A percentile compares a stretch with the other conserved stretches of the same genome.
phyloP scores from a whole-genome alignment of 1,140 invertebrate genomes.

The Drosophila ogumai region DNA sequence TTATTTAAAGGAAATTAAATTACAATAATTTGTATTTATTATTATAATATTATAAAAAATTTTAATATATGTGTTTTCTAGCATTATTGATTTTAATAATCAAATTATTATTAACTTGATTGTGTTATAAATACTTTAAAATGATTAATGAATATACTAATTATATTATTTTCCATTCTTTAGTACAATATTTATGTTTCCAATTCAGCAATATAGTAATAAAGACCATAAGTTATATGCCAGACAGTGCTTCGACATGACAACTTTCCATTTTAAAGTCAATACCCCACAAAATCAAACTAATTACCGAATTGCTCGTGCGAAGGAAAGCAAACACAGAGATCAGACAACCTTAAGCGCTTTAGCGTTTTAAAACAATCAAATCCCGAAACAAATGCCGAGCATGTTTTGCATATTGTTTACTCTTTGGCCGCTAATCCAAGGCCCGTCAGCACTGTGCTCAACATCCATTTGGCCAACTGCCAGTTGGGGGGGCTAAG shows the following conservation, averaged over 20 bases:
- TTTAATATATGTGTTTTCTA: not conserved
- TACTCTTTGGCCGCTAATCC: constrained; percentile 27
- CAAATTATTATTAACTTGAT: not conserved
- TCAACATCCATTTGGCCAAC: constrained; percentile 49
- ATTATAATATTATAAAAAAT: no score
- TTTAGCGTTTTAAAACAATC: constrained; percentile 48
- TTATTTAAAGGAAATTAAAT: not conserved
- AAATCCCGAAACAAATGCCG: constrained; percentile 45
- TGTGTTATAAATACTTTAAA: not conserved
- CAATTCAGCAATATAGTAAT: not conserved
- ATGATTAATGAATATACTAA: no score
- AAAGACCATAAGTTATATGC: not conserved
- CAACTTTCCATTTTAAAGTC: not conserved
- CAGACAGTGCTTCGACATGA: not conserved
- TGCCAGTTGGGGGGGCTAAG: constrained; percentile 41
- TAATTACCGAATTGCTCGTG: constrained; percentile 16
- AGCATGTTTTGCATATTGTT: constrained; percentile 40
- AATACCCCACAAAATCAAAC: constrained; percentile 12
- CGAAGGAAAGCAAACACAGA: constrained; percentile 7
- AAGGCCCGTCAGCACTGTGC: constrained; percentile 46
- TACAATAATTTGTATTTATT: not conserved
- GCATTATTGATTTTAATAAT: not conserved
- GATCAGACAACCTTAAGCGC: constrained; percentile 28
- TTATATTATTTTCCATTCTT: not conserved
- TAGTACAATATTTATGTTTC: not conserved